Conservation (phyloP, 2,797 vertebrate species). For the Poeciliopsis paucimaculata region DNA sequence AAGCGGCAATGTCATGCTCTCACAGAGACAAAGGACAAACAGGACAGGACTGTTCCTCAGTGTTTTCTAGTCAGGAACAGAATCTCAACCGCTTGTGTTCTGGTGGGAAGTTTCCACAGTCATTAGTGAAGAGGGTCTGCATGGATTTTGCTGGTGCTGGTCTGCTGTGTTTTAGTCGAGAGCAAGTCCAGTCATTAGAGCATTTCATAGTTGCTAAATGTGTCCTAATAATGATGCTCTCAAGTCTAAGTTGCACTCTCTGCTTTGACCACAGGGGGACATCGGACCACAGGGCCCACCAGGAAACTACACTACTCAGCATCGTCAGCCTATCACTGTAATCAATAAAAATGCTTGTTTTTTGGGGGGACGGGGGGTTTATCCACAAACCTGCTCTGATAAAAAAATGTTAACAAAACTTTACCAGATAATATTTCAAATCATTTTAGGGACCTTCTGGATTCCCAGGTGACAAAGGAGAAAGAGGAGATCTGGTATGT, state of each 20-base stretch:
- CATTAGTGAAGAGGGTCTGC: background rate
- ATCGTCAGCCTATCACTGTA: constrained; percentile 34
- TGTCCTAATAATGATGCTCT: background rate
- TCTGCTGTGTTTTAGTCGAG: background rate
- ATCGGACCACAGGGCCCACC: constrained; percentile 69
- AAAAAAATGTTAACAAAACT: background rate
- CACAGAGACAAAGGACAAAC: background rate
- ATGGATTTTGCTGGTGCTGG: background rate
- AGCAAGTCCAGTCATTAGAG: background rate
- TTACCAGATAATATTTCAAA: background rate
- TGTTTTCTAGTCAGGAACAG: background rate
- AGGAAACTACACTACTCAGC: constrained; percentile 67
- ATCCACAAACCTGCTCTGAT: background rate
- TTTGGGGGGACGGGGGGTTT: no score
- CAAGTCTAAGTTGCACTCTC: constrained; percentile 9
- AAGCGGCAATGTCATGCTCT: background rate
- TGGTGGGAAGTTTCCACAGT: background rate
- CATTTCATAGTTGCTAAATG: background rate
- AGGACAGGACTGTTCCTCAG: background rate
- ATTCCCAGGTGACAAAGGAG: constrained; percentile 82
- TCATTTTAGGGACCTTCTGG: constrained; percentile 81
- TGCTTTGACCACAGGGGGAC: constrained; percentile 74
- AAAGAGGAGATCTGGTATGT: constrained; percentile 83
- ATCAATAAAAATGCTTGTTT: constrained; percentile 11
- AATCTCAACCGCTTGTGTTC: background rate